Base-by-base conservation (phyloP, 2,113 vertebrate genomes). In the Cochlearius cochlearius region DNA sequence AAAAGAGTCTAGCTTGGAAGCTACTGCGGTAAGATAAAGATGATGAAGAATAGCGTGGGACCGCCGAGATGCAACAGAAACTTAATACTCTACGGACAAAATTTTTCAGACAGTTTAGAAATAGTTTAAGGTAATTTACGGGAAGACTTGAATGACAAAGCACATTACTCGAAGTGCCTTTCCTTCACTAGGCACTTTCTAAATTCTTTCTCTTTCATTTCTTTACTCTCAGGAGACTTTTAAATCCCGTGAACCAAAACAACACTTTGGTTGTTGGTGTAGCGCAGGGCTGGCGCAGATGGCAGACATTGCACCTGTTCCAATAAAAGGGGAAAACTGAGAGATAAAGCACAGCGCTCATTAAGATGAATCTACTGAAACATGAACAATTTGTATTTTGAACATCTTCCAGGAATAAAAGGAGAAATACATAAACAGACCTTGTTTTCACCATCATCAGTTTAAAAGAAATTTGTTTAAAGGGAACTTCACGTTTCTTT, bases 251-350 rank as follows among this genome's bases (percentile, higher is more conserved):
- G 95, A 97, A 96, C 72, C 94, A 96, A 97, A 96, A 92, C 94
- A 68, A 39, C 88, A 94, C 94, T 96, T 90, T 89, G 94, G 96
- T 97, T 97, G 96, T 93, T 72, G 88, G 71, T 75, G 38, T 29
- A 55, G 88, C 27, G 43, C 23, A 2, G 72, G 56, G 82, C 90
- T 95, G 92, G 96, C 94, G 91, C 89, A 73, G 87, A 95, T 90
- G 94, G 90, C 69, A 84, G 94, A 59, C 86, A 69, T 10, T 88
- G 97, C 98, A 98, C 98, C 98, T 98, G 98, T 95, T 97, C 96
- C 94, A 95, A 78, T 95, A 96, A 97, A 97, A 89, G 2, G 41
- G 96, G 97, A 74, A 90, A 88, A 95, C 2, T 4, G 15, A 23
- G 94, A 97, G 97, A 98, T 93, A 95, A 97, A 94, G 80, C 95